Evolutionary conservation across 2,888 invertebrate species (phyloP), one percentile per base, ranked within the genome.

Genomic region (Cantharis nigra): DNA sequence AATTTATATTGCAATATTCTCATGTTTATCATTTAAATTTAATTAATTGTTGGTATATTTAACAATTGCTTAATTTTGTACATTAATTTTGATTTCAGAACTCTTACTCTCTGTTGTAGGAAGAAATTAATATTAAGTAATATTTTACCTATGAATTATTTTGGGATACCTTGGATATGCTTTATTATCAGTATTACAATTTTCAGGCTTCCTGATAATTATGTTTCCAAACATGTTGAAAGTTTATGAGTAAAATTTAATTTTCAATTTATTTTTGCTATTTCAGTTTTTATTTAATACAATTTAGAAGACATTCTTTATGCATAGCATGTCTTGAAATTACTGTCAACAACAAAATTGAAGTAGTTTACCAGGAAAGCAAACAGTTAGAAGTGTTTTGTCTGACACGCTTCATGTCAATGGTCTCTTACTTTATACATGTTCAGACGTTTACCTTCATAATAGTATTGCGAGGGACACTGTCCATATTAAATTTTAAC

Each of bases 351-450:
- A 74, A 74, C 72, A 74, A 74, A 73, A 73, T 77, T 70, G 72
- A 73, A 73, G 72, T 73, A 72, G 28, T 69, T 49, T 33, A 76
- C 63, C 63, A 76, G 33, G 69, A 69, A 70, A 64, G 72, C 64
- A 64, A 76, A 64, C 64, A 70, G 77, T 72, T 72, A 74, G 65
- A 73, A 72, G 69, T 72, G 75, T 78, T 78, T 75, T 63, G 75
- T 72, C 62, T 23, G 78, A 72, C 78, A 78, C 78, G 78, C 71
- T 72, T 69, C 71, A 71, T 71, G 64, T 78, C 75, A 65, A 78
- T 75, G 69, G 78, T 74, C 78, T 75, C 70, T 75, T 75, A 78
- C 62, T 23, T 67, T 18, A 78, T 63, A 78, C 72, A 74, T 75
- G 75, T 75, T 75, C 72, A 78, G 72, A 72, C 75, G 63, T 77